Conservation (phyloP, 2,888 invertebrate genomes). For the Eupithecia vulgata region DNA sequence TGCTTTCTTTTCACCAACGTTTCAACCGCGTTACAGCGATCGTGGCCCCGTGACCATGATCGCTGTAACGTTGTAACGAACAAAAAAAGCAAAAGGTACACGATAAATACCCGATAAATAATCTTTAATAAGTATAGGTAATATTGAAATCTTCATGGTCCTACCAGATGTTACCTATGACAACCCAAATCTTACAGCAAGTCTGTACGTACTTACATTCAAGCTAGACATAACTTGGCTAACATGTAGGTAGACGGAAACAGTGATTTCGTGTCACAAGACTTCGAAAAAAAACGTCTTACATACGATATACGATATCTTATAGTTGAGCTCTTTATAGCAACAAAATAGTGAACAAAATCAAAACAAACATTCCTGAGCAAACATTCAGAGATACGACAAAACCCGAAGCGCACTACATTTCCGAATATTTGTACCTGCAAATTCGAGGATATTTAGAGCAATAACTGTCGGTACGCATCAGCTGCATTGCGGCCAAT, state of each 20-base stretch:
- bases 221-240: too few species aligned
- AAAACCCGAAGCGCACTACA: neutral
- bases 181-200: too few species aligned
- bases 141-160: neutral
- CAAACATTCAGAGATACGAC: neutral
- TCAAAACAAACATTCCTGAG: neutral
- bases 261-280: neutral
- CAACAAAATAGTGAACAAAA: neutral
- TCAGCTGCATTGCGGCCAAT: slow-evolving; percentile 75
- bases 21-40: too few species aligned
- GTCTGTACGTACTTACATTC: too few species aligned
- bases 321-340: neutral
- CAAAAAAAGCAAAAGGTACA: too few species aligned
- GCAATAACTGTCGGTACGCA: slow-evolving; percentile 76
- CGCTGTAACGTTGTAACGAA: too few species aligned
- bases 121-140: too few species aligned
- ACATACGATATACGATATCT: slow-evolving; percentile 31
- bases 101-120: too few species aligned
- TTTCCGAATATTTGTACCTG: neutral
- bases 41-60: too few species aligned
- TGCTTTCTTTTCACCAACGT: too few species aligned
- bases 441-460: slow-evolving; percentile 63
- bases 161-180: too few species aligned
- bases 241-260: too few species aligned
- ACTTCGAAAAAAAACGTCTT: neutral